Percentiles rank a stretch among this genome's conserved stretches.
phyloP scores from a whole-genome alignment of 1,140 invertebrate genomes.

The Drosophila pseudoananassae region DNA sequence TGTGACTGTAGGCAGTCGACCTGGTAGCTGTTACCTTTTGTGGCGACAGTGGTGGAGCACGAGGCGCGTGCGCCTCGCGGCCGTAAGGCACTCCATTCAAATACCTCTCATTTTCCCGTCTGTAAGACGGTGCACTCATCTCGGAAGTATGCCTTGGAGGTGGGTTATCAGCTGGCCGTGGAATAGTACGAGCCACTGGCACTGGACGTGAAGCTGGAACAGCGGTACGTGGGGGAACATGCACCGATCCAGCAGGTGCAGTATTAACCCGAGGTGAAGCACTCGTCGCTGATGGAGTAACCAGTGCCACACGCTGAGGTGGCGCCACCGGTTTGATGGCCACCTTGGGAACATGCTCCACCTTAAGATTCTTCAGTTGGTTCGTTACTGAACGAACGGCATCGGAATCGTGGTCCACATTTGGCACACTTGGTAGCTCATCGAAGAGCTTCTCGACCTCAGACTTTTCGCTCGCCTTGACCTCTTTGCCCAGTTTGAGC shows the following conservation, averaged over 20 bases:
- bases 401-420: slow-evolving; percentile 26
- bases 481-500: slow-evolving; percentile 18
- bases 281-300: neutral
- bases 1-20: slow-evolving; percentile 18
- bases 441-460: slow-evolving; percentile 59
- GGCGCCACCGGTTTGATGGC: neutral
- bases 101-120: neutral
- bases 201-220: neutral
- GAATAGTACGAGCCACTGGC: neutral
- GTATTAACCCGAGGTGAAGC: neutral
- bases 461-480: slow-evolving; percentile 11
- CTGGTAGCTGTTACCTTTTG: neutral
- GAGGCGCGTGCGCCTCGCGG: slow-evolving; percentile 1
- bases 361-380: slow-evolving; percentile 37
- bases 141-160: neutral
- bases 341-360: neutral
- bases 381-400: slow-evolving; percentile 24
- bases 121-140: neutral
- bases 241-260: neutral
- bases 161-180: neutral
- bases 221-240: neutral
- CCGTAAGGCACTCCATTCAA: slow-evolving; percentile 19
- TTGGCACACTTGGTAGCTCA: slow-evolving; percentile 59
- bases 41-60: slow-evolving; percentile 6
- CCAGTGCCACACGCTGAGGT: neutral